phyloP scores from a whole-genome alignment of 2,797 vertebrate species.

The Pseudomugil gertrudae region DNA sequence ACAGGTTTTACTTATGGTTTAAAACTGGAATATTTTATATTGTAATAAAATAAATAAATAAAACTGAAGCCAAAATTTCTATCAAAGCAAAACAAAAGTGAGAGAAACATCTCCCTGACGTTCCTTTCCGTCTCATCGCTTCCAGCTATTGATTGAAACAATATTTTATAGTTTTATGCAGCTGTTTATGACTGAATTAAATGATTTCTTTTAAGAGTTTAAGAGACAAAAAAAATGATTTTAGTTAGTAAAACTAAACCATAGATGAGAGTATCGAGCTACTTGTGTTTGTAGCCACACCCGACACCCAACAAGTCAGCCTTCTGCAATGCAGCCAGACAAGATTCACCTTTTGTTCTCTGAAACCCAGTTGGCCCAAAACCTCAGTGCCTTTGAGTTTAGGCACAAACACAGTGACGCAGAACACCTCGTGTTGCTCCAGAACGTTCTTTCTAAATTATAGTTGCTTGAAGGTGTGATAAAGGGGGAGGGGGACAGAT shows the following conservation, averaged over 20 bases:
- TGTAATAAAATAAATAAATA: neutral
- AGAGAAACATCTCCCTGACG: neutral
- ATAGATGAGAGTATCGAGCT: neutral
- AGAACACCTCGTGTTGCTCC: neutral
- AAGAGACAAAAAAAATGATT: too few species aligned
- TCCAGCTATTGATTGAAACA: too few species aligned
- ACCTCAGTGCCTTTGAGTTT: neutral
- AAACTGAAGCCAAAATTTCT: neutral
- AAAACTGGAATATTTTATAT: neutral
- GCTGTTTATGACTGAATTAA: neutral
- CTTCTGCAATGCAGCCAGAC: neutral
- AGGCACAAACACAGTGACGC: neutral
- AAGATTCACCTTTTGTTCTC: neutral
- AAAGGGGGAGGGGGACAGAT: neutral
- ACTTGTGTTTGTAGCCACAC: neutral
- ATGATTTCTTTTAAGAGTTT: neutral
- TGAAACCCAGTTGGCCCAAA: conserved; percentile 24
- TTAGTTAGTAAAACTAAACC: neutral
- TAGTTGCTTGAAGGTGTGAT: neutral
- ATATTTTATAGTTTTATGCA: neutral
- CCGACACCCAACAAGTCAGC: neutral
- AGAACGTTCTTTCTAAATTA: neutral
- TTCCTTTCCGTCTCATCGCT: neutral
- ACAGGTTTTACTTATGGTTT: too few species aligned
- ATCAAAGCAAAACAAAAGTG: neutral